Conservation (phyloP, 2,113 vertebrate species). For the Manacus vitellinus region DNA sequence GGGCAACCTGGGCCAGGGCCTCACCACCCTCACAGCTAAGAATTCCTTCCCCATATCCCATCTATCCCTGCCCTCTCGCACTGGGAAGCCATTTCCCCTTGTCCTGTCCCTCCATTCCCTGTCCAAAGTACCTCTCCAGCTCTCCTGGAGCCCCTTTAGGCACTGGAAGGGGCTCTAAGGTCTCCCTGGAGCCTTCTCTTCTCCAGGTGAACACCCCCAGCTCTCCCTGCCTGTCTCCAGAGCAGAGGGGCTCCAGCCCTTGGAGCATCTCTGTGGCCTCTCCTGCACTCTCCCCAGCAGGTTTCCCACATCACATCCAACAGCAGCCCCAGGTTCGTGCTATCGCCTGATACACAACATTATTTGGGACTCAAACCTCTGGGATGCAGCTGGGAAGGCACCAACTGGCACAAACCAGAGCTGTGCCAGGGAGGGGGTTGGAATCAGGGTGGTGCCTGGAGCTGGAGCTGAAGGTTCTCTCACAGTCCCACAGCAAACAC, state of each 20-base stretch:
- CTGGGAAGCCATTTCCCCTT: not conserved
- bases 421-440: not conserved
- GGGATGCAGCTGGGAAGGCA: accelerated
- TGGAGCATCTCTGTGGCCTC: not conserved
- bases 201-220: not conserved
- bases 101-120: not conserved
- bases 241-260: not conserved
- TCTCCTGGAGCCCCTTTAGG: not conserved
- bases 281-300: not conserved
- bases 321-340: not conserved
- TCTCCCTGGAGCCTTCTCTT: not conserved
- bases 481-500: not conserved
- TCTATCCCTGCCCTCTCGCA: not conserved
- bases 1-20: not conserved
- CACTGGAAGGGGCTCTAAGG: not conserved
- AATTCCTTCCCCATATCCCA: not conserved
- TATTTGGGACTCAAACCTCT: too few species aligned
- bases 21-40: not conserved
- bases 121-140: not conserved
- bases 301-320: not conserved
- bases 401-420: not conserved
- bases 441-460: accelerated
- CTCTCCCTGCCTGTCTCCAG: not conserved
- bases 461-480: not conserved
- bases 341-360: not conserved